Evolutionary conservation across 1,140 invertebrate genomes (phyloP), one percentile per base, ranked within the genome.

Genomic region (Schlechtendalia chinensis): DNA sequence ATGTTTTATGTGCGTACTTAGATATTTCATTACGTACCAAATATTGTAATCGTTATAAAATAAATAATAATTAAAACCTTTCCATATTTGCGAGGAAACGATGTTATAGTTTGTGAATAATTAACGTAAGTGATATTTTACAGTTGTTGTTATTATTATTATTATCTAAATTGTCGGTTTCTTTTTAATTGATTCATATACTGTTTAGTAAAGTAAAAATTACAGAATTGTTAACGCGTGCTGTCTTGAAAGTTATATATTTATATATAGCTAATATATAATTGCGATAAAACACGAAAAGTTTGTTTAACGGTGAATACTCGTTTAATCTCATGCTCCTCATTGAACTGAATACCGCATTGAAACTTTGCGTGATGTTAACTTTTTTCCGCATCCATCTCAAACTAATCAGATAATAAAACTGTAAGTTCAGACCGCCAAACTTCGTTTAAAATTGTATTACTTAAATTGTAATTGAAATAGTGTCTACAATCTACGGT

Each of bases 311-410:
- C 65, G 45, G 45, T 22, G 39, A 17, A 39, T 11, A 47, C n/a
- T 47, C 45, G 47, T 69, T 50, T 50, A 50, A 24, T 69, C 22
- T 50, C 8, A 17, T 69, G 24, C 39, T 69, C 39, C 19, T 47
- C n/a, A 17, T 69, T 50, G 22, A 22, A 0, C 24, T 69, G 22
- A 69, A 69, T 69, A 69, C 22, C 22, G n/a, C 14, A 27, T 69
- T 50, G 1, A 69, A 69, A 69, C 67, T 69, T 69, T 27, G 47
- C 50, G 45, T 69, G 22, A 39, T 69, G 22, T 69, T 50, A 50
- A 24, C 22, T 50, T 69, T 69, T 50, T 50, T 24, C 22, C 22
- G 1, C 45, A 24, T 69, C 27, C 24, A n/a, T 4, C 19, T 22
- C 32, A 22, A 22, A 50, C 22, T 69, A 50, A 69, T 69, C 12